Evolutionary conservation across 23 tunicate species (phyloP).

Genomic region (Oikopleura dioica): DNA sequence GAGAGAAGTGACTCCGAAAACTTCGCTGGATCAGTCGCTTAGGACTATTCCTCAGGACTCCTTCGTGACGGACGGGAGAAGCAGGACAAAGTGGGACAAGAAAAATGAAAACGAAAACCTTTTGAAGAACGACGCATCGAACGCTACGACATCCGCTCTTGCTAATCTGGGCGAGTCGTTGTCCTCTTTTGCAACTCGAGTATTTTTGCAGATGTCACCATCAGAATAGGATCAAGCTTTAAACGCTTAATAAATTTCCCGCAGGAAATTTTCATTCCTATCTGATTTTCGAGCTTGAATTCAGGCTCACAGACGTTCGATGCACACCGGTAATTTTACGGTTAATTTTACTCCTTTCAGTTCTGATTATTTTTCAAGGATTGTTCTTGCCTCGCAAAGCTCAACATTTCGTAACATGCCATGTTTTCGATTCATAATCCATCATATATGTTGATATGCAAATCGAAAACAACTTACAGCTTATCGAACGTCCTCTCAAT

Average conservation of each 20-base stretch:
- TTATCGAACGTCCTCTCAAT: not conserved
- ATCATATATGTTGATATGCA: constrained; percentile 56
- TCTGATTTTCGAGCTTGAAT: no score
- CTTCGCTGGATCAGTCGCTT: not conserved
- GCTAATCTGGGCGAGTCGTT: not conserved
- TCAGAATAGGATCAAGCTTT: not conserved
- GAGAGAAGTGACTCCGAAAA: no score
- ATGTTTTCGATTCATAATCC: constrained; percentile 38
- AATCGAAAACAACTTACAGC: not conserved
- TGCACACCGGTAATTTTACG: not conserved
- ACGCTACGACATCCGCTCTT: no score
- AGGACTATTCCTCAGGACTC: not conserved
- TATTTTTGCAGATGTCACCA: not conserved
- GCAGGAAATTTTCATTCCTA: no score
- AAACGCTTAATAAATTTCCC: no score
- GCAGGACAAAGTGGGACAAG: no score
- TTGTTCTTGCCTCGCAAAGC: constrained; percentile 80
- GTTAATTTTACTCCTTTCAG: no score
- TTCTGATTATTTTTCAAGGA: no score
- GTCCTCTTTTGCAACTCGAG: not conserved
- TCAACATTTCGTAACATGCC: constrained; percentile 78
- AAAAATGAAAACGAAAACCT: no score
- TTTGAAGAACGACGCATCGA: no score
- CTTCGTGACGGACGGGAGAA: not conserved
- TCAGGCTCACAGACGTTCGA: not conserved